These are phyloP conservation scores for Drosophila sp. DNA, from an alignment of 1,140 invertebrate species.

Conservation along the genomic window DNA sequence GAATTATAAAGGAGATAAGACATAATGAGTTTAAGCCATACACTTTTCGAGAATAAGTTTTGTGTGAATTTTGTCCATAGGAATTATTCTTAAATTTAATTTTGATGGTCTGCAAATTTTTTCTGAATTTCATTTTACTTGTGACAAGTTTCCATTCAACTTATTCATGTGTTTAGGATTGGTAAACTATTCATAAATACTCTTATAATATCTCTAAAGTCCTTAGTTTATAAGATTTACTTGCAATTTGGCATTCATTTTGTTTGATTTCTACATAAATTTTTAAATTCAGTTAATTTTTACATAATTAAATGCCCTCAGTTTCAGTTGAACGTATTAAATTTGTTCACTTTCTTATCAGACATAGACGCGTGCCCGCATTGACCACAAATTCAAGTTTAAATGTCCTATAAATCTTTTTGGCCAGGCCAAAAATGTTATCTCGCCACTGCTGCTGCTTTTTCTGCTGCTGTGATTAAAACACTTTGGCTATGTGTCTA, in stretches of 20 bases:
- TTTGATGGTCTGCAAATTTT: no score
- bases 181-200: no score
- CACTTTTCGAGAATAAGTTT: background rate
- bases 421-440: slow-evolving; percentile 51
- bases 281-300: background rate
- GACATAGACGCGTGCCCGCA: slow-evolving; percentile 35
- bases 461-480: slow-evolving; percentile 36
- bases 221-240: background rate
- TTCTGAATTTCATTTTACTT: no score
- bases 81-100: no score
- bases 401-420: slow-evolving; percentile 67
- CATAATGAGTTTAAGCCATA: background rate
- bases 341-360: background rate
- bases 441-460: slow-evolving; percentile 12
- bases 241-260: background rate
- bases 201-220: no score
- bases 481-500: slow-evolving; percentile 55
- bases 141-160: no score
- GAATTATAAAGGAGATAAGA: background rate
- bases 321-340: background rate
- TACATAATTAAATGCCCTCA: background rate
- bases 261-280: no score
- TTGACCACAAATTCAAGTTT: slow-evolving; percentile 53
- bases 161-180: no score
- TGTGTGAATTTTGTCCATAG: no score